These are phyloP conservation scores for Thunnus thynnus DNA, from an alignment of 2,113 vertebrate species.

Conservation along the genomic window DNA sequence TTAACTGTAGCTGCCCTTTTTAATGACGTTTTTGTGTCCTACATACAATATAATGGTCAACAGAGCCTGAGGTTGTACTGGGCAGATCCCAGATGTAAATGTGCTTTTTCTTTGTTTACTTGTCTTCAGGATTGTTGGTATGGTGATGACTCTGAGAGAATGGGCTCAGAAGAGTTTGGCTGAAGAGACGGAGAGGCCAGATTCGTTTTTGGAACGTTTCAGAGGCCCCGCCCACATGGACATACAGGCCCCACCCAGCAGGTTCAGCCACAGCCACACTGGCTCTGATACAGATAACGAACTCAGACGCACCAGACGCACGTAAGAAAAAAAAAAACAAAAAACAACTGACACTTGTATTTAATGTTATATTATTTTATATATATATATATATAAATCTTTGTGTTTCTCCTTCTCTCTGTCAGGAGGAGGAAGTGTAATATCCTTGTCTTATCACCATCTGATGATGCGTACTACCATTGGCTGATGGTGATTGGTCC, in stretches of 20 bases:
- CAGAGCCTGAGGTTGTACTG: neutral
- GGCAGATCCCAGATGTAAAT: neutral
- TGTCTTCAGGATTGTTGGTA: constrained; percentile 84
- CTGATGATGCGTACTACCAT: constrained; percentile 91
- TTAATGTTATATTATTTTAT: too few relatives aligned
- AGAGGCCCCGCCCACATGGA: constrained; percentile 85
- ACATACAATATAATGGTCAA: too few relatives aligned
- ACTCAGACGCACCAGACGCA: constrained; percentile 60
- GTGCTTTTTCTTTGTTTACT: neutral
- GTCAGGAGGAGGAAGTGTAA: constrained; percentile 82
- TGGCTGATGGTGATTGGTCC: constrained; percentile 92
- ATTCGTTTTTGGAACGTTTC: constrained; percentile 95
- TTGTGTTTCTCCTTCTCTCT: neutral
- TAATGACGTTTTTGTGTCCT: neutral
- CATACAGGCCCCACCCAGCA: constrained; percentile 81
- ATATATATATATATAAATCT: neutral
- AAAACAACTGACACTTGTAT: neutral
- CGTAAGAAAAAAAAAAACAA: constrained; percentile 58
- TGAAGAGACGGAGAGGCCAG: constrained; percentile 88
- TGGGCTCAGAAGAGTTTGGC: constrained; percentile 92
- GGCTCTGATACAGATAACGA: constrained; percentile 66
- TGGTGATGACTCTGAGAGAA: constrained; percentile 91
- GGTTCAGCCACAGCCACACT: constrained; percentile 77
- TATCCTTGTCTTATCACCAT: constrained; percentile 89
- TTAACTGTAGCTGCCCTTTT: neutral